These are phyloP conservation scores for Chromobotia macracanthus DNA, from an alignment of 2,797 vertebrate genomes.

Conservation along the genomic window DNA sequence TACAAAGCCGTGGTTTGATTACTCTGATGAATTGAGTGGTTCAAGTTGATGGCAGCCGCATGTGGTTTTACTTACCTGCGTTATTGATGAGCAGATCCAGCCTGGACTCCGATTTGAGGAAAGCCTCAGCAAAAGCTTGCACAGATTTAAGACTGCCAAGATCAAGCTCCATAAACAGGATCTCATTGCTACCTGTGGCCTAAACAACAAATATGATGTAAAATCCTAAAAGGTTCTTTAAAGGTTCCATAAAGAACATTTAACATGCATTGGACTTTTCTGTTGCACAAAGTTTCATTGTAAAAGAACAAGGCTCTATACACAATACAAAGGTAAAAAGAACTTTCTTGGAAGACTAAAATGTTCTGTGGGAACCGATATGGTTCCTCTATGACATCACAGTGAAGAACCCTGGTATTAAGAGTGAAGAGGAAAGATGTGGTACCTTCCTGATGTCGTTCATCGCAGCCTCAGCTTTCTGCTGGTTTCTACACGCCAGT, in stretches of 20 bases:
- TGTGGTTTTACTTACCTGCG: conserved; percentile 75
- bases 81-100: conserved; percentile 90
- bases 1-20: not conserved
- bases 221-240: not conserved
- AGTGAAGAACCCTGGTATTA: too few species aligned
- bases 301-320: too few species aligned
- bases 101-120: conserved; percentile 80
- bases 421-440: not conserved
- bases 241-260: too few species aligned
- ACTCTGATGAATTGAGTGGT: not conserved
- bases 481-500: conserved; percentile 79
- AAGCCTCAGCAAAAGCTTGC: conserved; percentile 76
- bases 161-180: conserved; percentile 84
- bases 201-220: conserved; percentile 54
- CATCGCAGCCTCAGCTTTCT: conserved; percentile 76
- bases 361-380: too few species aligned
- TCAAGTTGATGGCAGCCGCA: too few species aligned
- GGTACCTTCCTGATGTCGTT: conserved; percentile 79
- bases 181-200: conserved; percentile 80
- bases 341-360: too few species aligned
- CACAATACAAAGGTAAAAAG: too few species aligned
- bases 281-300: too few species aligned
- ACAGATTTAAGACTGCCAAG: conserved; percentile 82
- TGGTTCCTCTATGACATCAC: too few species aligned
- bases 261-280: too few species aligned